These are phyloP conservation scores for Thinocorus orbignyianus DNA, from an alignment of 2,113 vertebrate species.

Conservation along the genomic window DNA sequence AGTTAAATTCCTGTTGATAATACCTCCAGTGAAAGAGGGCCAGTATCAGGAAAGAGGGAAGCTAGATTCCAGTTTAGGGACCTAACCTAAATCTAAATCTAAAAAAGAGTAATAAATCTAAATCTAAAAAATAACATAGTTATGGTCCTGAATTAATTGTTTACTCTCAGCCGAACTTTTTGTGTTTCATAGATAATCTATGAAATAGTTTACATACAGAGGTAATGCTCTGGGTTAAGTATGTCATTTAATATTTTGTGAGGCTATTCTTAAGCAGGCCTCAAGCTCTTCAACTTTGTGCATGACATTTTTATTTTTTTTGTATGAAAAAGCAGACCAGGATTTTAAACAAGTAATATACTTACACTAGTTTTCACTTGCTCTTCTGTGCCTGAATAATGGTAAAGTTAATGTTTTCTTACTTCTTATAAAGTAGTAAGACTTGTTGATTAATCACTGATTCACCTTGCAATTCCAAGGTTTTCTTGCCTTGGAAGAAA, in stretches of 20 bases:
- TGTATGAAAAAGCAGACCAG: neutral
- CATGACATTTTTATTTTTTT: rapidly evolving
- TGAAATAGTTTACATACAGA: neutral
- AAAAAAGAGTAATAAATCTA: neutral
- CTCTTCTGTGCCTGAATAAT: neutral
- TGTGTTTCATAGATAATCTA: neutral
- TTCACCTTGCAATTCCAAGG: neutral
- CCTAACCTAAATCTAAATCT: neutral
- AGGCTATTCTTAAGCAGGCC: neutral
- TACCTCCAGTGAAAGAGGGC: neutral
- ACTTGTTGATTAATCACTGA: neutral
- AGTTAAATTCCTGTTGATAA: neutral
- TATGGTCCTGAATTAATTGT: neutral
- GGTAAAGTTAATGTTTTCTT: neutral
- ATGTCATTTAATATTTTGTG: neutral
- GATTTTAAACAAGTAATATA: neutral
- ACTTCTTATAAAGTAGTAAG: neutral
- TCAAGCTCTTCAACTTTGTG: neutral
- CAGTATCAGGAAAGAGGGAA: neutral
- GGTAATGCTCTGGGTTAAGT: neutral
- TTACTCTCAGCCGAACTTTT: neutral
- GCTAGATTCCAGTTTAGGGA: neutral
- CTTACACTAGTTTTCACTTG: neutral
- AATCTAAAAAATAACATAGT: neutral
- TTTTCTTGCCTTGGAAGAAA: neutral